Base-by-base conservation (phyloP, 2,888 invertebrate species). In the Pterobdella sp. region DNA sequence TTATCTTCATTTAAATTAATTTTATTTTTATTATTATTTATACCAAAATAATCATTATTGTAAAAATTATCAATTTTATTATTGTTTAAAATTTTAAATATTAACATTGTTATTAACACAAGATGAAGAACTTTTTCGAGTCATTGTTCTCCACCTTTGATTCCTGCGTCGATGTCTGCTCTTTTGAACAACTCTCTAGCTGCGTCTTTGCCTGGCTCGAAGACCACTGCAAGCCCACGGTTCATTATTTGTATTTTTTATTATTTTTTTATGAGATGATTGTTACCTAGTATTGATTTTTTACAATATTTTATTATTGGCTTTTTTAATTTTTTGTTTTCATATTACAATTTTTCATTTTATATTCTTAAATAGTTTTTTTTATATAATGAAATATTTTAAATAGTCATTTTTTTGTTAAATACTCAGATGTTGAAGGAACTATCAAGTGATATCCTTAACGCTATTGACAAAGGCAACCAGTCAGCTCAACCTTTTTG, bases 171-270 rank as follows among this genome's bases (percentile, higher is more conserved):
- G 91, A 93, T 1, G 92, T 92, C 75, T 90, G 89, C 76, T 94
- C 93, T 84, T 97, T 97, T 83, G 89, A 90, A 1, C 94, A 95
- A 84, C 87, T 96, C 76, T 95, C 95, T 0, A 92, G 91, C 0
- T 93, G 93, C 75, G 93, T 96, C 0, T 94, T 96, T 83, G 92
- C 91, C 80, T 97, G 96, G 96, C 86, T 96, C 66, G 96, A 97
- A 81, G 94, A 96, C 82, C 91, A 93, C 81, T 96, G 96, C 84
- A 96, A 95, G 84, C 96, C 96, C 35, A 82, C 83, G 80, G 77
- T 78, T 14, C 56, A 68, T 49, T 49, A n/a, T 49, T 49, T 49
- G 52, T 49, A 18, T 49, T 14, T 49, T 49, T 49, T 18, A 18
- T 49, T 49, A n/a, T 49, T n/a, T 49, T 14, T 49, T 49, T 49